phyloP scores from a whole-genome alignment of 92 coral and sea anemone species.

The Porites rus region DNA sequence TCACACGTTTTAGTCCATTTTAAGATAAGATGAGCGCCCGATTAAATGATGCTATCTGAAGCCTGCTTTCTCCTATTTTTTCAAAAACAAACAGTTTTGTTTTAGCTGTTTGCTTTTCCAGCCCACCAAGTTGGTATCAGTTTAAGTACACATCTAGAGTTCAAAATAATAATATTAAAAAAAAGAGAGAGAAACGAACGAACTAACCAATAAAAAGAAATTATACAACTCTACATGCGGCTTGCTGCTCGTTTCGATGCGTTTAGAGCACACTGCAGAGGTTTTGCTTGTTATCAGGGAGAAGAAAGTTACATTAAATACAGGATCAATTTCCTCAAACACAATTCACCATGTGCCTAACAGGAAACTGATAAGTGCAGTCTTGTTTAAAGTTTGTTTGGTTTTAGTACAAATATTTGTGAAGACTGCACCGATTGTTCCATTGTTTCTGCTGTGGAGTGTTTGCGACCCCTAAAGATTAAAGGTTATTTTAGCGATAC shows the following conservation, averaged over 20 bases:
- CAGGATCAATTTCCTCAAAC: not conserved
- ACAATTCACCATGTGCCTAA: not conserved
- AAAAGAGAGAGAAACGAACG: too few species aligned
- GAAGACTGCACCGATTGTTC: not conserved
- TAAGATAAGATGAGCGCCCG: not conserved
- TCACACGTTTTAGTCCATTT: too few species aligned
- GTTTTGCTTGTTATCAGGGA: too few species aligned
- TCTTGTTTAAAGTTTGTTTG: not conserved
- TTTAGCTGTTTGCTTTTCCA: too few species aligned
- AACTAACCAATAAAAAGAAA: too few species aligned
- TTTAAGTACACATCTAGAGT: too few species aligned
- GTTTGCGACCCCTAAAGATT: slow-evolving; percentile 6
- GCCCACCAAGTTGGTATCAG: too few species aligned
- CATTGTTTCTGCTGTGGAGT: slow-evolving; percentile 11
- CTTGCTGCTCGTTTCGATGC: too few species aligned
- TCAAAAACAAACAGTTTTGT: slow-evolving; percentile 14
- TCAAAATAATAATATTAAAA: too few species aligned
- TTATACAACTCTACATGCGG: too few species aligned
- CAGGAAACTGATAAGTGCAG: not conserved
- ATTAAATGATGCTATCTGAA: not conserved
- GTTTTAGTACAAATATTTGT: slow-evolving; percentile 27
- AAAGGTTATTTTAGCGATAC: slow-evolving; percentile 13
- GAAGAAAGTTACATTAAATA: not conserved
- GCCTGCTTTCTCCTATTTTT: slow-evolving; percentile 10
- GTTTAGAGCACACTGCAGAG: too few species aligned